These are phyloP conservation scores for Magallana nippona DNA, from an alignment of 2,888 invertebrate species.

Conservation along the genomic window DNA sequence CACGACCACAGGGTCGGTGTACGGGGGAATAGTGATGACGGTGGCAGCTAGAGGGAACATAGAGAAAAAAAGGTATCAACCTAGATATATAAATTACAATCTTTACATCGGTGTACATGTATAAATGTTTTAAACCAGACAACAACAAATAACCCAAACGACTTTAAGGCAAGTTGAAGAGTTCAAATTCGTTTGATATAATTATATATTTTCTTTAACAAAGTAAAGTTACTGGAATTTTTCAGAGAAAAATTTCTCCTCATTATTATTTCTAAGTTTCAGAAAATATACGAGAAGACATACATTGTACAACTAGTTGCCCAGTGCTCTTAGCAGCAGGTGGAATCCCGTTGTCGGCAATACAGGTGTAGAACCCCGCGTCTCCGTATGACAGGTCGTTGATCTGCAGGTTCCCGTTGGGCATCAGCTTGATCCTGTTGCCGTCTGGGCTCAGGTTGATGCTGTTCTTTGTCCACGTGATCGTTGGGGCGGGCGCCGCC, in stretches of 20 bases:
- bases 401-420: constrained; percentile 84
- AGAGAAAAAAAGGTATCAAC: not conserved
- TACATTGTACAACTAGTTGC: constrained; percentile 68
- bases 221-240: too few relatives aligned
- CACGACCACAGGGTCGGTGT: constrained; percentile 59
- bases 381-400: constrained; percentile 78
- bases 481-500: constrained; percentile 90
- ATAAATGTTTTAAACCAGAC: too few relatives aligned
- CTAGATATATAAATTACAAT: too few relatives aligned
- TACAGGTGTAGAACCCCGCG: constrained; percentile 71
- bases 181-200: too few relatives aligned
- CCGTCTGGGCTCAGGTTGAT: constrained; percentile 47
- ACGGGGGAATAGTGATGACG: constrained; percentile 53
- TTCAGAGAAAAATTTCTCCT: too few relatives aligned
- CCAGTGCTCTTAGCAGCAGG: constrained; percentile 61
- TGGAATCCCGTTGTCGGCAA: constrained; percentile 69
- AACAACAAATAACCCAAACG: too few relatives aligned
- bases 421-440: constrained; percentile 49
- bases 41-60: constrained; percentile 55
- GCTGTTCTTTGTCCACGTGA: constrained; percentile 92
- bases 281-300: constrained; percentile 38
- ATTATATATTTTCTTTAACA: too few relatives aligned
- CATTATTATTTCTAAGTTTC: too few relatives aligned
- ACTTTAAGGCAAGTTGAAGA: too few relatives aligned
- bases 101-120: too few relatives aligned